Percentiles rank a stretch among this genome's conserved stretches.
Evolutionary conservation across 2,888 invertebrate species (phyloP).

Genomic region (Archips crataeganus): DNA sequence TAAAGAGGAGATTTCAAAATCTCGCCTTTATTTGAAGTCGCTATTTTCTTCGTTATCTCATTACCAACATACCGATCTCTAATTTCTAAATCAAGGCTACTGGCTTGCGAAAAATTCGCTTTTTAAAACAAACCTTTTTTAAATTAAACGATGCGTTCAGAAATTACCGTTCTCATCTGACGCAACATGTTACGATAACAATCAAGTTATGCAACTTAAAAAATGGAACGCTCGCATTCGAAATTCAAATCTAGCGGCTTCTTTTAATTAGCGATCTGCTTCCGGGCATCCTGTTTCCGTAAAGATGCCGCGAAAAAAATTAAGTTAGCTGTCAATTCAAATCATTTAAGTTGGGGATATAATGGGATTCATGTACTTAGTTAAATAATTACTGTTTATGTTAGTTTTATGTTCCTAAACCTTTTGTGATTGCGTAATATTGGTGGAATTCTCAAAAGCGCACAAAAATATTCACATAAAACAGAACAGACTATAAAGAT

Average conservation of each 20-base stretch:
- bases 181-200: constrained; percentile 43
- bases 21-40: not conserved
- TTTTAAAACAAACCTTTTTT: constrained; percentile 29
- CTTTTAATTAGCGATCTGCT: constrained; percentile 41
- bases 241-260: constrained; percentile 40
- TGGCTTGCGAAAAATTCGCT: constrained; percentile 26
- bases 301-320: constrained; percentile 21
- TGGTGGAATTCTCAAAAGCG: no score
- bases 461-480: no score
- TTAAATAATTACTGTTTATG: no score
- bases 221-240: constrained; percentile 44
- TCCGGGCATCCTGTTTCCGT: constrained; percentile 40
- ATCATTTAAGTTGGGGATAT: not conserved
- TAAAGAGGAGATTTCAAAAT: not conserved
- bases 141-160: constrained; percentile 35
- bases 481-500: no score
- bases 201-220: constrained; percentile 42
- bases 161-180: constrained; percentile 41
- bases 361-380: not conserved
- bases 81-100: constrained; percentile 18
- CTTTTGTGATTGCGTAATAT: no score
- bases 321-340: not conserved
- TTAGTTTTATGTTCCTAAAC: no score
- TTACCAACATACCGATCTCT: not conserved
- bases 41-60: not conserved